These are phyloP conservation scores for Anthophora plumipes DNA, from an alignment of 2,888 invertebrate species.

Conservation along the genomic window DNA sequence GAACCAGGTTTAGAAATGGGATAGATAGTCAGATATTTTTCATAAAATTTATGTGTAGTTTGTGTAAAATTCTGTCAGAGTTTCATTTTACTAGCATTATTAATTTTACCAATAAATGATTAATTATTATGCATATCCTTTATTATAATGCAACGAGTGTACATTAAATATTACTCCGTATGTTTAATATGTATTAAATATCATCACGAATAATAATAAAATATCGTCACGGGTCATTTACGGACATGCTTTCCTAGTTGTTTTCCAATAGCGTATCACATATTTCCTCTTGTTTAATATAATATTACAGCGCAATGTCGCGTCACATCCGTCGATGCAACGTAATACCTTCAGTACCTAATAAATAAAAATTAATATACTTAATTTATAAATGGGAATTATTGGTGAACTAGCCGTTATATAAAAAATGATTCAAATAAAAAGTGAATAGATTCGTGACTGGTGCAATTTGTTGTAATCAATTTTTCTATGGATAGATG, in stretches of 20 bases:
- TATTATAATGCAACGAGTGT: background rate
- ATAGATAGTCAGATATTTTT: too few species aligned
- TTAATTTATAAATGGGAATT: too few species aligned
- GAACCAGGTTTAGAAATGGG: too few species aligned
- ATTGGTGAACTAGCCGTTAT: too few species aligned
- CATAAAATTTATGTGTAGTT: background rate
- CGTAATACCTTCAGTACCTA: background rate
- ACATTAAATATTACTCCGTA: background rate
- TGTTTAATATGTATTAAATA: background rate
- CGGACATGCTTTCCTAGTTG: background rate
- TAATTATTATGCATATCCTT: background rate
- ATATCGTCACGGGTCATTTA: background rate
- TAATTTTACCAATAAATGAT: too few species aligned
- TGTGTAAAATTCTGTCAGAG: background rate
- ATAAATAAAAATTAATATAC: background rate
- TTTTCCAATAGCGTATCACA: background rate
- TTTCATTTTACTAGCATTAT: too few species aligned
- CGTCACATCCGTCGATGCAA: background rate
- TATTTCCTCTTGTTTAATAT: conserved; percentile 12
- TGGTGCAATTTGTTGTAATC: too few species aligned
- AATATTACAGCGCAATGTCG: background rate
- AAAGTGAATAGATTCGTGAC: too few species aligned
- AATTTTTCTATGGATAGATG: too few species aligned
- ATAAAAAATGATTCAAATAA: too few species aligned
- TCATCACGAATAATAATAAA: background rate